Conservation (phyloP, 2,888 invertebrate species). For the Crepidodera aurea region DNA sequence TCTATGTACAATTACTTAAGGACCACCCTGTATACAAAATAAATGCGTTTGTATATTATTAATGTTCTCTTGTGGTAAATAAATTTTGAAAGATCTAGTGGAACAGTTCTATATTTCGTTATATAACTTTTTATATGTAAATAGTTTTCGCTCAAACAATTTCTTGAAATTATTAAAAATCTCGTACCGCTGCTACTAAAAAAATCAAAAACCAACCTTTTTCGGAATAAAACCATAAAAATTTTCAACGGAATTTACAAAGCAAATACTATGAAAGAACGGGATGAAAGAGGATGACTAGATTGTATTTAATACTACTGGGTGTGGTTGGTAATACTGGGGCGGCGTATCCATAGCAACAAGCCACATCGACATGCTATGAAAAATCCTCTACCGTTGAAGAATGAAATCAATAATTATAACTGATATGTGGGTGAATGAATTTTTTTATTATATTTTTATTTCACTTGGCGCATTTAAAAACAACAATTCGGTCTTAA, state of each 20-base stretch:
- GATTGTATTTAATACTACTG: slow-evolving; percentile 50
- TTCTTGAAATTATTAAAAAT: too few relatives aligned
- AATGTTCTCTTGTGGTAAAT: too few relatives aligned
- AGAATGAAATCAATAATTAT: slow-evolving; percentile 58
- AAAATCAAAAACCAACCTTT: not conserved
- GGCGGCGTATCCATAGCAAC: slow-evolving; percentile 57
- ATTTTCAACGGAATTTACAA: slow-evolving; percentile 5
- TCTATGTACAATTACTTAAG: too few relatives aligned
- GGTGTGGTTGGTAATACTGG: slow-evolving; percentile 55
- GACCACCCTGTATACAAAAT: too few relatives aligned
- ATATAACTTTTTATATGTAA: too few relatives aligned
- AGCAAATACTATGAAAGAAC: slow-evolving; percentile 17
- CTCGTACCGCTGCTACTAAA: not conserved
- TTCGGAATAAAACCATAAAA: not conserved
- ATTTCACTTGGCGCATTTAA: not conserved
- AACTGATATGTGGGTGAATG: slow-evolving; percentile 42
- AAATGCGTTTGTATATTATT: too few relatives aligned
- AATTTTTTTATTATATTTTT: not conserved
- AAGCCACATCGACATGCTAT: slow-evolving; percentile 57
- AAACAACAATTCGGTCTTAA: not conserved
- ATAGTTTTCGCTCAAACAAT: too few relatives aligned
- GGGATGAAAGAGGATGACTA: slow-evolving; percentile 41
- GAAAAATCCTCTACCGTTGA: slow-evolving; percentile 58
- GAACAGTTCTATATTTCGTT: too few relatives aligned
- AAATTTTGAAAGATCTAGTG: too few relatives aligned